Evolutionary conservation across 1,140 invertebrate species (phyloP).

Genomic region (Heliconius melpomene): DNA sequence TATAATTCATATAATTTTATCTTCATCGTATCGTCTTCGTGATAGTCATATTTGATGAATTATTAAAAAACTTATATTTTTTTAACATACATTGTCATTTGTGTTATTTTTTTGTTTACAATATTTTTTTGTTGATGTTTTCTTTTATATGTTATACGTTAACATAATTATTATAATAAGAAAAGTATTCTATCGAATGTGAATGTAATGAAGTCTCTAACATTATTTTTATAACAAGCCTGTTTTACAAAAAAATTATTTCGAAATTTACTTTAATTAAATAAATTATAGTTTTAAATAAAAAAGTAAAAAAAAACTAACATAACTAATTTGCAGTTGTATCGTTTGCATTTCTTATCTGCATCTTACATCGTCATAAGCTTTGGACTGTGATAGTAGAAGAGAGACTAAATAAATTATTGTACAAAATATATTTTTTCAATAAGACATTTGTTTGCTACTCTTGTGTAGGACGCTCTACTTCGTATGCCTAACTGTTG

Average conservation of each 20-base stretch:
- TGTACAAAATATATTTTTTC: conserved; percentile 65
- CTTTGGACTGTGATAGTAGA: conserved; percentile 76
- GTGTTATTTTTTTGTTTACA: not conserved
- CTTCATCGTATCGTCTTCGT: too few relatives aligned
- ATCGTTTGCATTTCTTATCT: conserved; percentile 26
- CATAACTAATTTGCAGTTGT: conserved; percentile 17
- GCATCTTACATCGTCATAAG: conserved; percentile 45
- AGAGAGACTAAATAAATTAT: conserved; percentile 57
- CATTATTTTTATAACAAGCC: too few relatives aligned
- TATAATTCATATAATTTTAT: too few relatives aligned
- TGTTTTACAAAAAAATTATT: too few relatives aligned
- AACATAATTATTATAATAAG: not conserved
- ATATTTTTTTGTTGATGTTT: not conserved
- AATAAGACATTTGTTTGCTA: conserved; percentile 47
- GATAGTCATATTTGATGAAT: too few relatives aligned
- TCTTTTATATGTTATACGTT: not conserved
- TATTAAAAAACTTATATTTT: not conserved
- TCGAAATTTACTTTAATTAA: too few relatives aligned
- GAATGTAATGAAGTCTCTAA: not conserved
- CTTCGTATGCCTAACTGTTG: conserved; percentile 52
- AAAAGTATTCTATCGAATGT: not conserved
- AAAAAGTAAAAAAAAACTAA: conserved; percentile 1
- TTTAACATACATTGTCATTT: not conserved
- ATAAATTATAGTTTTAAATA: too few relatives aligned
- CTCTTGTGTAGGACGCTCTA: conserved; percentile 38